Percentiles rank a stretch among this genome's conserved stretches.
Conservation (phyloP, 1,140 invertebrate species). For the Sinonovacula constricta region DNA sequence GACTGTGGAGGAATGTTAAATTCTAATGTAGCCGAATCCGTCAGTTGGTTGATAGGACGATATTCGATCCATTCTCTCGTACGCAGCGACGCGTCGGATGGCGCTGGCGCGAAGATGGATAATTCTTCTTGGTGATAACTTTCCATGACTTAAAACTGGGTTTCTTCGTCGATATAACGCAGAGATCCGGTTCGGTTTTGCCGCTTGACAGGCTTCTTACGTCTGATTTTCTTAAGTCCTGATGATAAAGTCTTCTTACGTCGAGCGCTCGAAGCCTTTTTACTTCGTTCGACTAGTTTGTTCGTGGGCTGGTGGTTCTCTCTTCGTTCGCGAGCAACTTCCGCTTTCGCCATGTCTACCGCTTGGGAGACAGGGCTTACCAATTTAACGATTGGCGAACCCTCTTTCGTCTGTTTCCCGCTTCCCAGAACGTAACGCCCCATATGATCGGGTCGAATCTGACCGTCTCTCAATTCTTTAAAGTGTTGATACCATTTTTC, state of each 20-base stretch:
- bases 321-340: no score
- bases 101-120: constrained; percentile 25
- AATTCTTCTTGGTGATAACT: constrained; percentile 18
- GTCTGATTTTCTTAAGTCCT: neutral
- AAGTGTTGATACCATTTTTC: constrained; percentile 12
- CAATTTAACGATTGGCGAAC: constrained; percentile 1
- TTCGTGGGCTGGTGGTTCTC: no score
- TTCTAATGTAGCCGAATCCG: neutral
- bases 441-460: constrained; percentile 34
- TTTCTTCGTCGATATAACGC: no score
- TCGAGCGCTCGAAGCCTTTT: constrained; percentile 3
- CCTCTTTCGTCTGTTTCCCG: neutral
- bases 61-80: constrained; percentile 42
- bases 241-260: constrained; percentile 14
- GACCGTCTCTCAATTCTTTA: constrained; percentile 13
- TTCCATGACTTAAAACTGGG: no score
- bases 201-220: neutral
- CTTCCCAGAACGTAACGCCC: constrained; percentile 48
- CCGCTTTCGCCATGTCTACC: constrained; percentile 8
- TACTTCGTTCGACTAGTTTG: no score
- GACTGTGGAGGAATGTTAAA: constrained; percentile 24
- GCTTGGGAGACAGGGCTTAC: constrained; percentile 21
- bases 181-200: neutral
- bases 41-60: constrained; percentile 42
- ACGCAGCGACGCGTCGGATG: constrained; percentile 19